Conservation (phyloP, 1,140 invertebrate species). For the Teleopsis dalmanni region DNA sequence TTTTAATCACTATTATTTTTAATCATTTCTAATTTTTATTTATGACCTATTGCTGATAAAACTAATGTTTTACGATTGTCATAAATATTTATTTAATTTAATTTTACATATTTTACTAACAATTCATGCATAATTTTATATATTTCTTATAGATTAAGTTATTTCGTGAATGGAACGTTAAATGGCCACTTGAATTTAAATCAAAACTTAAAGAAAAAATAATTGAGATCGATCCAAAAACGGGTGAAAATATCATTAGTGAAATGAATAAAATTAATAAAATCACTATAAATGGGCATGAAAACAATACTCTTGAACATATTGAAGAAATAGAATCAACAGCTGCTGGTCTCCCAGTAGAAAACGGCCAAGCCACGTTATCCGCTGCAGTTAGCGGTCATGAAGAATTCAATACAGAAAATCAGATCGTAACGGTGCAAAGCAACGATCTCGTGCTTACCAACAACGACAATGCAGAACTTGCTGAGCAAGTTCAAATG, state of each 20-base stretch:
- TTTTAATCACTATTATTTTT: too few species aligned
- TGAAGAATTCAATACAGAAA: slow-evolving; percentile 10
- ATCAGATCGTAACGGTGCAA: slow-evolving; percentile 31
- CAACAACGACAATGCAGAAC: slow-evolving; percentile 19
- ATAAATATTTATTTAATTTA: too few species aligned
- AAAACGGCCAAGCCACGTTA: too few species aligned
- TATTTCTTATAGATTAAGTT: slow-evolving; percentile 59
- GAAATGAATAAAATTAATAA: slow-evolving; percentile 29
- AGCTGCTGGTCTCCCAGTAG: slow-evolving; percentile 15
- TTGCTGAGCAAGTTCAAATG: slow-evolving; percentile 39
- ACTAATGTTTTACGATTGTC: too few species aligned
- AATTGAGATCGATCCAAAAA: slow-evolving; percentile 60
- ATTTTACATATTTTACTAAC: background rate
- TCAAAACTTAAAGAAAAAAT: slow-evolving; percentile 60
- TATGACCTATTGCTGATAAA: too few species aligned
- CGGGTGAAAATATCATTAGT: slow-evolving; percentile 56
- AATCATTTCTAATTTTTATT: too few species aligned
- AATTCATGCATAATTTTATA: slow-evolving; percentile 2
- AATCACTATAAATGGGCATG: too few species aligned
- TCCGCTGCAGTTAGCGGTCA: background rate
- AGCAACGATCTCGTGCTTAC: slow-evolving; percentile 22
- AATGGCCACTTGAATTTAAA: slow-evolving; percentile 70
- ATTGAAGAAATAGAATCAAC: background rate
- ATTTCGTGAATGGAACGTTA: slow-evolving; percentile 77
- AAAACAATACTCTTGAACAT: background rate